phyloP scores from a whole-genome alignment of 2,113 vertebrate species.

The Archilochus colubris region DNA sequence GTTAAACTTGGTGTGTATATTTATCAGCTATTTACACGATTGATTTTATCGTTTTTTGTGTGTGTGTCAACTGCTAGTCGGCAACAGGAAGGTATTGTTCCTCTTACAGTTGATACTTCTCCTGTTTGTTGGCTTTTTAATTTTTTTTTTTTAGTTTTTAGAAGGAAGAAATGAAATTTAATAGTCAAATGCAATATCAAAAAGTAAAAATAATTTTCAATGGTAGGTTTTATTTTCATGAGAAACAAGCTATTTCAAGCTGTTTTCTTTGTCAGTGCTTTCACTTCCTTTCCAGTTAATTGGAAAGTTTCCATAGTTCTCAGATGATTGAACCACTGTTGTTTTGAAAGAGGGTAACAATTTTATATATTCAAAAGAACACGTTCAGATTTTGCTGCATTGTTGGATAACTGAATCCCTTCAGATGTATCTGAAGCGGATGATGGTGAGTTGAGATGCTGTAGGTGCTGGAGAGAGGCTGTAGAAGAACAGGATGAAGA shows the following conservation, averaged over 20 bases:
- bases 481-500: background rate
- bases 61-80: background rate
- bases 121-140: background rate
- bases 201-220: conserved; percentile 11
- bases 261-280: background rate
- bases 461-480: background rate
- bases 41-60: background rate
- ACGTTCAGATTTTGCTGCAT: background rate
- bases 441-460: accelerated
- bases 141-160: background rate
- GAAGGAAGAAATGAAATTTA: conserved; percentile 2
- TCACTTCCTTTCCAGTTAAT: background rate
- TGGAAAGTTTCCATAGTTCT: background rate
- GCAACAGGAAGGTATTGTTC: background rate
- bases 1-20: background rate
- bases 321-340: background rate
- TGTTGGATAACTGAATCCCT: background rate
- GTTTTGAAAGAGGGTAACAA: background rate
- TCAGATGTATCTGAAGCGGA: background rate
- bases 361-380: background rate
- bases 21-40: background rate
- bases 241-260: background rate
- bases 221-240: background rate
- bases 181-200: background rate
- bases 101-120: background rate